These are phyloP conservation scores for Lipophrys pholis DNA, from an alignment of 2,113 vertebrate genomes.

Conservation along the genomic window DNA sequence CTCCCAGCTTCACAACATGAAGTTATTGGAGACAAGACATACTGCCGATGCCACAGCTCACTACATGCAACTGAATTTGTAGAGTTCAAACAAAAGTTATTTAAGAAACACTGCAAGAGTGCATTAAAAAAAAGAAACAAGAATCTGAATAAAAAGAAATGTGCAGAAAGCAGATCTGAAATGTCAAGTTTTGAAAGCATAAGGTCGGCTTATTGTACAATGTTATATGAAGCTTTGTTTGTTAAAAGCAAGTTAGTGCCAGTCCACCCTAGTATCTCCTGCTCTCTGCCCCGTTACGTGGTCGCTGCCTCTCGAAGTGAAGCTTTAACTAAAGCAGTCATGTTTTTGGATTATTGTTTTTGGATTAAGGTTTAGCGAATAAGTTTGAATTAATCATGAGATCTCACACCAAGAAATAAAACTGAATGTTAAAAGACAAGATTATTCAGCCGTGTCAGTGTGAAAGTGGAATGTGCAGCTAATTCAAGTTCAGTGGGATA, in stretches of 20 bases:
- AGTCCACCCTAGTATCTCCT: conserved; percentile 2
- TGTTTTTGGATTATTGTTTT: not conserved
- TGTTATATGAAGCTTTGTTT: conserved; percentile 7
- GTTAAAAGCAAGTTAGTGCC: conserved; percentile 15
- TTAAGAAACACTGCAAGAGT: not conserved
- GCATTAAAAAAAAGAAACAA: not conserved
- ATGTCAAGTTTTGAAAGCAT: not conserved
- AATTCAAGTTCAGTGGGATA: not conserved
- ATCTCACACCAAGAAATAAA: too few species aligned
- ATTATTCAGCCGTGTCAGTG: not conserved
- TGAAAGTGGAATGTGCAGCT: not conserved
- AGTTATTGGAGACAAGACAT: not conserved
- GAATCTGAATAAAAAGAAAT: not conserved
- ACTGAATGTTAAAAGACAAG: too few species aligned
- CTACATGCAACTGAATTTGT: not conserved
- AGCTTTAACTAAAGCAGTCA: not conserved
- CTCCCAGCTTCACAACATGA: not conserved
- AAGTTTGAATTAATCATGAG: too few species aligned
- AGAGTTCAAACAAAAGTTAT: not conserved
- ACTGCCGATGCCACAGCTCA: conserved; percentile 2
- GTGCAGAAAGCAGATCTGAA: not conserved
- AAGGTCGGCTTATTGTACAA: not conserved
- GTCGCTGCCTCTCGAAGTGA: not conserved
- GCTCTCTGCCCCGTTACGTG: not conserved
- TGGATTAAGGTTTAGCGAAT: not conserved